Evolutionary conservation across 2,888 invertebrate genomes (phyloP).

Genomic region (Alsophila aescularia): DNA sequence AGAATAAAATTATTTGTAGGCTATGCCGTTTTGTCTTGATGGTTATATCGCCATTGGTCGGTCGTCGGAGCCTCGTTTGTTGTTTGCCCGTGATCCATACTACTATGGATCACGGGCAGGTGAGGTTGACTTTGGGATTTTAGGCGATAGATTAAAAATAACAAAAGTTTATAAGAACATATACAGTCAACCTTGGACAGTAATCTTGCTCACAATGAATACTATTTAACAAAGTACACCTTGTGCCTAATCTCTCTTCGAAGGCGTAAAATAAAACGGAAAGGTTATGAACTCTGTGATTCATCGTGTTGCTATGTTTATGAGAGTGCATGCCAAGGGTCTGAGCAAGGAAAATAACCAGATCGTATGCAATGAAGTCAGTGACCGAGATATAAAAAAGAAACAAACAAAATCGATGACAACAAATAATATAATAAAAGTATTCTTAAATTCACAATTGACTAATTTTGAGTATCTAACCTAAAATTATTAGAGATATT

Average conservation of each 20-base stretch:
- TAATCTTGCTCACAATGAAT: constrained; percentile 1
- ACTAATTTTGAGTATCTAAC: constrained; percentile 32
- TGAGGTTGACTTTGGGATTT: too few species aligned
- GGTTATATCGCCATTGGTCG: too few species aligned
- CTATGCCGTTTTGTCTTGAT: too few species aligned
- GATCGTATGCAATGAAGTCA: constrained; percentile 19
- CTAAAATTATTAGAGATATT: constrained; percentile 16
- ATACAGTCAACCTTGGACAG: background rate
- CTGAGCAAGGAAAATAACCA: constrained; percentile 15
- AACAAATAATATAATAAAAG: constrained; percentile 25
- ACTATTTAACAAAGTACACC: constrained; percentile 13
- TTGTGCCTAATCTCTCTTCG: constrained; percentile 30
- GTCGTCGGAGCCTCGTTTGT: too few species aligned
- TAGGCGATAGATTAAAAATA: too few species aligned
- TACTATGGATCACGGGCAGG: too few species aligned
- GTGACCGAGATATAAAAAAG: constrained; percentile 19
- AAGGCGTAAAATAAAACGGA: constrained; percentile 23
- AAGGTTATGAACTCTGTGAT: constrained; percentile 21
- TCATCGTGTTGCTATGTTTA: constrained; percentile 15
- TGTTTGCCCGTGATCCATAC: too few species aligned
- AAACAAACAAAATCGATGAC: constrained; percentile 21
- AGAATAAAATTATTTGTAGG: too few species aligned
- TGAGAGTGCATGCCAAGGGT: constrained; percentile 9
- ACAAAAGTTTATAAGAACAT: background rate
- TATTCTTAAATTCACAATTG: constrained; percentile 23